Percentiles rank a stretch among this genome's conserved stretches.
phyloP scores from a whole-genome alignment of 2,888 invertebrate genomes.

The Globia sparganii region DNA sequence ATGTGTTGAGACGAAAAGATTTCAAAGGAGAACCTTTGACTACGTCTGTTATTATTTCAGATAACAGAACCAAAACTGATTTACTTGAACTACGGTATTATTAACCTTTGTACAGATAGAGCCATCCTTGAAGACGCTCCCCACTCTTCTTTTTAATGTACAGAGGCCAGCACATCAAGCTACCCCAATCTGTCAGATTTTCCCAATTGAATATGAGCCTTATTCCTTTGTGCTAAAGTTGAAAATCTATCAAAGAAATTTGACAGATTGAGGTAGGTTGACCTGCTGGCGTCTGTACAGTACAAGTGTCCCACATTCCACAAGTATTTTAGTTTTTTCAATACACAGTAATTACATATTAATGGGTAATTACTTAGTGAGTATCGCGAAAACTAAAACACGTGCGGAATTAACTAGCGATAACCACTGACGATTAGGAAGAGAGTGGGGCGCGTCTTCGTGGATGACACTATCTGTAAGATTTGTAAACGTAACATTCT shows the following conservation, averaged over 20 bases:
- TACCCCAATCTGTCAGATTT: no score
- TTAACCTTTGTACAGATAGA: not conserved
- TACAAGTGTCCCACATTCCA: not conserved
- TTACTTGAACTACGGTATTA: conserved; percentile 72
- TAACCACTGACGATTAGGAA: not conserved
- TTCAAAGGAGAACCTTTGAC: conserved; percentile 68
- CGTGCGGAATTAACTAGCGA: not conserved
- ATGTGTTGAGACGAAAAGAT: conserved; percentile 75
- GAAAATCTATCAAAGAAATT: no score
- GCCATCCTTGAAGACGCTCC: not conserved
- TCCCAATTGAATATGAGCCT: no score
- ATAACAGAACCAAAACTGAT: conserved; percentile 73
- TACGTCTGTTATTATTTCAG: conserved; percentile 66
- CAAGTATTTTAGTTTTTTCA: not conserved
- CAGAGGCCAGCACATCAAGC: no score
- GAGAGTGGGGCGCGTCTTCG: not conserved
- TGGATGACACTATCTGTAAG: not conserved
- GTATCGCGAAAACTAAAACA: not conserved
- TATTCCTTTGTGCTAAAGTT: no score
- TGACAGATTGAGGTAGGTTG: no score
- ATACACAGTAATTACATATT: not conserved
- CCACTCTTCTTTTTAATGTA: not conserved
- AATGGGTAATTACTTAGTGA: not conserved
- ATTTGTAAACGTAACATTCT: not conserved
- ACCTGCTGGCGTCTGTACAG: no score